phyloP scores from a whole-genome alignment of 2,797 vertebrate genomes.

The Hydrolagus colliei region DNA sequence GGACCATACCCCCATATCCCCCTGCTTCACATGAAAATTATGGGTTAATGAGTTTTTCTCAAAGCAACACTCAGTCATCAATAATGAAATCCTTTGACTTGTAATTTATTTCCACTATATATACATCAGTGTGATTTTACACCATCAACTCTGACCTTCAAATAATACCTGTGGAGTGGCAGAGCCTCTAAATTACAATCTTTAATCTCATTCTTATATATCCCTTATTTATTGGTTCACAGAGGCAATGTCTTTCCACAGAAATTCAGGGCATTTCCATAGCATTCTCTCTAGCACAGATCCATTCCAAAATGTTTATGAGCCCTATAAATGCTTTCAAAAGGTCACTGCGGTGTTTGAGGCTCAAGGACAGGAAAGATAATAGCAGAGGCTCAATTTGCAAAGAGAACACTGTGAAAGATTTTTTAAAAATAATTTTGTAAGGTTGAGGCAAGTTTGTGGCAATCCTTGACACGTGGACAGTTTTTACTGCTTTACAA shows the following conservation, averaged over 20 bases:
- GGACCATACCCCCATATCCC: neutral
- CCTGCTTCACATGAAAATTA: neutral
- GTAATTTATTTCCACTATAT: neutral
- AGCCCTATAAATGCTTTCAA: neutral
- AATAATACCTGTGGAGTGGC: neutral
- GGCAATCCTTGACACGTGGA: too few species aligned
- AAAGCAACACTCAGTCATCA: neutral
- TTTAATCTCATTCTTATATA: neutral
- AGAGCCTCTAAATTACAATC: neutral
- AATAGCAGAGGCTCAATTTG: neutral
- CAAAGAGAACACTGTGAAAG: too few species aligned
- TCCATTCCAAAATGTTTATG: neutral
- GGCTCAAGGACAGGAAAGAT: neutral
- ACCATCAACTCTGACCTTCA: conserved; percentile 18
- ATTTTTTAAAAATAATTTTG: neutral
- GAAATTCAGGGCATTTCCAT: neutral
- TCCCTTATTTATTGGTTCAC: neutral
- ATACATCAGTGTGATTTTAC: conserved; percentile 11
- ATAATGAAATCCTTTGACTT: conserved; percentile 10
- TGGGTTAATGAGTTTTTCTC: conserved; percentile 1
- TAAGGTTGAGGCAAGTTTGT: too few species aligned
- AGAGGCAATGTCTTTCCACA: neutral
- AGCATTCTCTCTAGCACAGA: neutral
- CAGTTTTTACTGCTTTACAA: neutral
- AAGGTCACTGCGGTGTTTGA: neutral